A percentile compares a stretch with the other conserved stretches of the same genome.
phyloP scores from a whole-genome alignment of 2,888 invertebrate genomes.

The Nomada goodeniana region DNA sequence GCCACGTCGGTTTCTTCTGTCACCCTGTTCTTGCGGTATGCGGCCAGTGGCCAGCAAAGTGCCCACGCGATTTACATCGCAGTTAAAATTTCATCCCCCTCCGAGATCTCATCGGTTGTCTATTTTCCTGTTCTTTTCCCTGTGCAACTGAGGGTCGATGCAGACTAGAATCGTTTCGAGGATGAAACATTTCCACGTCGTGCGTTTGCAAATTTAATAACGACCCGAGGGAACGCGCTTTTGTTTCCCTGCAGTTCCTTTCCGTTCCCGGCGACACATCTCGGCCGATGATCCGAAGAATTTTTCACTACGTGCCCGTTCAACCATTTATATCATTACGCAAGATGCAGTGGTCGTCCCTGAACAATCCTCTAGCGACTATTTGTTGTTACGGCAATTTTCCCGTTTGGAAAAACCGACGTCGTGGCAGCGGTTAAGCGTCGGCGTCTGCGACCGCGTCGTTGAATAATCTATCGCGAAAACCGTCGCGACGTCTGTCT shows the following conservation, averaged over 20 bases:
- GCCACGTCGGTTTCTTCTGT: constrained; percentile 43
- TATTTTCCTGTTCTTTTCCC: background rate
- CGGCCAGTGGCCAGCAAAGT: constrained; percentile 1
- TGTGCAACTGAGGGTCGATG: no score
- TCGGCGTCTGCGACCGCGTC: background rate
- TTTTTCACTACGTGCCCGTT: constrained; percentile 39
- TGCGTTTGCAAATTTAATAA: constrained; percentile 6
- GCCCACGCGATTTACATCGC: constrained; percentile 16
- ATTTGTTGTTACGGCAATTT: constrained; percentile 46
- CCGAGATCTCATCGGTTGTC: background rate
- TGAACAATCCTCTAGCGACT: constrained; percentile 23
- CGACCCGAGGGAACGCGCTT: background rate
- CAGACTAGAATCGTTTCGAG: background rate
- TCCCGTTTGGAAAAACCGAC: constrained; percentile 22
- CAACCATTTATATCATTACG: constrained; percentile 53
- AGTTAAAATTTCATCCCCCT: background rate
- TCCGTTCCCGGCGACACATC: background rate
- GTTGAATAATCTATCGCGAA: constrained; percentile 23
- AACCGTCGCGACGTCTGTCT: constrained; percentile 20
- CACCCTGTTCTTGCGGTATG: background rate
- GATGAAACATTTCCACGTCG: background rate
- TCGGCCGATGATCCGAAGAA: background rate
- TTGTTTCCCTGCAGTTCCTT: background rate
- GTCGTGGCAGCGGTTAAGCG: background rate
- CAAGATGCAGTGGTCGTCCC: constrained; percentile 21